Evolutionary conservation across 1,140 invertebrate genomes (phyloP).

Genomic region (Adelges cooleyi): DNA sequence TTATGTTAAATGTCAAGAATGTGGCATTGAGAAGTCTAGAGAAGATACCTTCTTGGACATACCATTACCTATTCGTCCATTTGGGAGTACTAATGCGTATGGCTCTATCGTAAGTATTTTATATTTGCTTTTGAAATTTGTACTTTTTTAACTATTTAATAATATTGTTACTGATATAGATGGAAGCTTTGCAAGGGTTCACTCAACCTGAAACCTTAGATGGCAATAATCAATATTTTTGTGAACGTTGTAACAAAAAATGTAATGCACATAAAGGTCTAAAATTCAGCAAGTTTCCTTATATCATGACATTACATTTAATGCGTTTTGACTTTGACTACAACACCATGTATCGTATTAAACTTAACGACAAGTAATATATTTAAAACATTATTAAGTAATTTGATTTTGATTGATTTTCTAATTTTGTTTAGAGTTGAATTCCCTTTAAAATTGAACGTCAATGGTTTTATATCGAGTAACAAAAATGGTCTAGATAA

Average conservation of each 20-base stretch:
- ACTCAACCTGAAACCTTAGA: constrained; percentile 75
- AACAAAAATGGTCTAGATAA: constrained; percentile 32
- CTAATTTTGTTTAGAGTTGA: constrained; percentile 61
- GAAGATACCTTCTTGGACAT: constrained; percentile 82
- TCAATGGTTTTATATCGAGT: constrained; percentile 61
- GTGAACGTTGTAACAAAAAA: constrained; percentile 77
- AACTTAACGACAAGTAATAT: constrained; percentile 75
- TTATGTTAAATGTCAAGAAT: constrained; percentile 84
- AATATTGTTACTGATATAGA: constrained; percentile 41
- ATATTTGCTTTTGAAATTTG: constrained; percentile 25
- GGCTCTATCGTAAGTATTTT: constrained; percentile 56
- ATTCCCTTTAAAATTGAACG: constrained; percentile 69
- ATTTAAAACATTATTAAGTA: background rate
- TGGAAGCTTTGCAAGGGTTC: constrained; percentile 75
- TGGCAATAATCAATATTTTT: constrained; percentile 80
- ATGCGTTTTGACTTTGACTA: constrained; percentile 90
- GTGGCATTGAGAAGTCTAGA: constrained; percentile 68
- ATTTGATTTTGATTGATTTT: constrained; percentile 27
- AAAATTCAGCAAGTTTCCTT: constrained; percentile 79
- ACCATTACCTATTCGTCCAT: constrained; percentile 73
- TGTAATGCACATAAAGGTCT: constrained; percentile 87
- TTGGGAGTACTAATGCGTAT: constrained; percentile 65
- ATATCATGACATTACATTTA: constrained; percentile 74
- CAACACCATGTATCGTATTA: constrained; percentile 71
- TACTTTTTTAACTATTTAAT: constrained; percentile 7